Evolutionary conservation across 2,888 invertebrate genomes (phyloP).

Genomic region (Stenurella melanura): DNA sequence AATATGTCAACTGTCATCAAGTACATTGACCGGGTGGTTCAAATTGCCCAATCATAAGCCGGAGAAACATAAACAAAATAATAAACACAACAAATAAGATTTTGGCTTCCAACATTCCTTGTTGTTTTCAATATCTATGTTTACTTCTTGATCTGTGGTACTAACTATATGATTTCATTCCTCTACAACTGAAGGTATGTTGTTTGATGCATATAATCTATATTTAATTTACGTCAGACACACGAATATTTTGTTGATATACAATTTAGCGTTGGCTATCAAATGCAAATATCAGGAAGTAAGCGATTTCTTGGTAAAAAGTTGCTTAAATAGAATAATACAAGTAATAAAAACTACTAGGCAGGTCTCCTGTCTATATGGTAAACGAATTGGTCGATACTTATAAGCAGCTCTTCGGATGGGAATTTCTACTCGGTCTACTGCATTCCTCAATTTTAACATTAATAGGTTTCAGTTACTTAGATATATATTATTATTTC

Average conservation of each 20-base stretch:
- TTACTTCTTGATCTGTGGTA: too few species aligned
- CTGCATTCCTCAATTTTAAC: background rate
- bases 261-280: slow-evolving; percentile 1
- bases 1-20: too few species aligned
- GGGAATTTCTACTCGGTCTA: slow-evolving; percentile 9
- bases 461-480: background rate
- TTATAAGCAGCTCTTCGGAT: slow-evolving; percentile 19
- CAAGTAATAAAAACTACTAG: background rate
- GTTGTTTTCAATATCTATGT: too few species aligned
- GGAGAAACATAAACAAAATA: too few species aligned
- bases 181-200: too few species aligned
- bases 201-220: background rate
- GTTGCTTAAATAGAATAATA: background rate
- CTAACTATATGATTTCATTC: too few species aligned
- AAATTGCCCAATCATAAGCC: too few species aligned
- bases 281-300: slow-evolving; percentile 11
- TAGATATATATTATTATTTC: background rate
- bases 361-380: background rate
- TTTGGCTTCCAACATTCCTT: too few species aligned
- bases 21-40: too few species aligned
- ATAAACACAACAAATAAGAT: too few species aligned
- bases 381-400: background rate
- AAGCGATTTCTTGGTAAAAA: background rate
- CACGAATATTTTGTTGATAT: background rate
- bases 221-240: background rate